Base-by-base conservation (phyloP, 2,888 invertebrate genomes). In the Serrognathus titanus region DNA sequence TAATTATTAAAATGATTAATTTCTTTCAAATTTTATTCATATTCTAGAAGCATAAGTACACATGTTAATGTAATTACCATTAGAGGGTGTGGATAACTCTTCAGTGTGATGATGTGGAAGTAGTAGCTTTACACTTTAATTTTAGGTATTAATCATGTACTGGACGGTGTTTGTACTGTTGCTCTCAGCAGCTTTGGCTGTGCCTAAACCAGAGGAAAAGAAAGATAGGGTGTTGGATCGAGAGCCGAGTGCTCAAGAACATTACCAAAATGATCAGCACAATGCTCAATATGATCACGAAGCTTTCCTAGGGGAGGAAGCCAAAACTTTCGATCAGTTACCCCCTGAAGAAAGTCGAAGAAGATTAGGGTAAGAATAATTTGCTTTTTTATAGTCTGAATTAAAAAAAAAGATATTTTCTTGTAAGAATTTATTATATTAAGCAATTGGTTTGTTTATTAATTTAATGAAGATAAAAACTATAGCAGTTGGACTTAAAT, bases 251-350 rank as follows among this genome's bases (percentile, higher is more conserved):
- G 87, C 91, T 62, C 83, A 86, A 52, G 88, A 90, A 62, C 96
- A 97, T 72, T 93, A 85, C 68, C 82, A 85, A 62, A 86, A 89
- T 63, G 89, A 87, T 24, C 85, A 90, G 59, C 94, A 94, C 69
- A 92, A 97, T 76, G 80, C 87, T 49, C 92, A 94, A 64, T 98
- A 92, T 74, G 98, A 98, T 73, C 98, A 98, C 73, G 97, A 98
- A 74, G 96, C 97, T 0, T 98, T 99, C 75, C 81, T 99, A 9
- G 98, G 98, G 0, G 93, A 95, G 73, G 87, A 88, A 66, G 94
- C 97, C 0, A 92, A 94, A 73, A 88, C 92, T 3, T 99, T 97
- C 74, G 96, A 97, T 73, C 90, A 97, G 68, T 80, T 99, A 45
- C 83, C 91, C 0, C 97, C 97, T 2, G 97, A 98, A 76, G 97